Percentiles rank a stretch among this genome's conserved stretches.
Conservation (phyloP, 2,888 invertebrate genomes). For the Melieria omissa region DNA sequence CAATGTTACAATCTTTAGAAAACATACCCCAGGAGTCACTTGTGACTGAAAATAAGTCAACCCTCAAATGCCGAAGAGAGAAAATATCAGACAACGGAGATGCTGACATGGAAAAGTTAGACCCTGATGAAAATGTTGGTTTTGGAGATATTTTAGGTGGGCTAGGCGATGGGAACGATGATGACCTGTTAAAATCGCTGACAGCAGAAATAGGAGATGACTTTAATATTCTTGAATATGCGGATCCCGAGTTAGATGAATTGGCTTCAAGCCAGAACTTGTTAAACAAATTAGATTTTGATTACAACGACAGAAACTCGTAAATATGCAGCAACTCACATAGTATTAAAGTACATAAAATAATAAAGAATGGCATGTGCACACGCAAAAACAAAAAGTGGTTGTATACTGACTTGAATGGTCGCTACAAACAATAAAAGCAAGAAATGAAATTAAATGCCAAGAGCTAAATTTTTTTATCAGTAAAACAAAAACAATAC, state of each 20-base stretch:
- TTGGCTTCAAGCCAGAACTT: conserved; percentile 85
- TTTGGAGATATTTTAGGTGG: conserved; percentile 85
- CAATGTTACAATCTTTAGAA: too few relatives aligned
- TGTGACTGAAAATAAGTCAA: conserved; percentile 15
- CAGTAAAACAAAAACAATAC: too few relatives aligned
- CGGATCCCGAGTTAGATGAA: conserved; percentile 90
- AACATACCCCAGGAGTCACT: too few relatives aligned
- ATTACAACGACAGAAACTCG: conserved; percentile 67
- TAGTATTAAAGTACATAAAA: too few relatives aligned
- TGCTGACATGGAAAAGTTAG: conserved; percentile 74
- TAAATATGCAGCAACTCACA: not conserved
- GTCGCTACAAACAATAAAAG: too few relatives aligned
- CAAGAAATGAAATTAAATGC: too few relatives aligned
- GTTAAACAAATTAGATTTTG: conserved; percentile 85
- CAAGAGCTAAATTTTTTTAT: too few relatives aligned
- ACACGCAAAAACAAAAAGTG: too few relatives aligned
- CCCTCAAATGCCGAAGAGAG: conserved; percentile 32
- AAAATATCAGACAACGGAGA: conserved; percentile 73
- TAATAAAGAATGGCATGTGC: too few relatives aligned
- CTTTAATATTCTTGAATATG: conserved; percentile 95
- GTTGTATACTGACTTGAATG: too few relatives aligned
- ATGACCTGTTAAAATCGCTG: conserved; percentile 79
- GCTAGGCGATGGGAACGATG: conserved; percentile 88
- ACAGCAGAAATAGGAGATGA: conserved; percentile 91
- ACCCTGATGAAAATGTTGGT: conserved; percentile 74